Percentiles rank a stretch among this genome's conserved stretches.
Evolutionary conservation across 2,888 invertebrate species (phyloP).

Genomic region (Meteorus cinctellus): DNA sequence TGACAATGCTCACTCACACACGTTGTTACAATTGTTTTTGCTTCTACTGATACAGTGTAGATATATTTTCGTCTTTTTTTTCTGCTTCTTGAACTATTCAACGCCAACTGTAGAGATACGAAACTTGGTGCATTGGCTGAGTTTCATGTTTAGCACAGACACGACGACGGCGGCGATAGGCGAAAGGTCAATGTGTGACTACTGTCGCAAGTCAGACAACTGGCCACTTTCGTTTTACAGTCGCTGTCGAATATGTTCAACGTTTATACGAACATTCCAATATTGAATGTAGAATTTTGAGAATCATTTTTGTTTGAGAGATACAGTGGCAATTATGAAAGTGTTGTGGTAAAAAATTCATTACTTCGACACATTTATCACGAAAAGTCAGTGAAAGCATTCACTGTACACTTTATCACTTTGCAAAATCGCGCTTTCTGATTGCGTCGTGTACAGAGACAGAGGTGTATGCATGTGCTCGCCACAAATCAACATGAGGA

Average conservation of each 20-base stretch:
- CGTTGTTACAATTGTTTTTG: constrained; percentile 24
- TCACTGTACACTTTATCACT: neutral
- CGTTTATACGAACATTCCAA: neutral
- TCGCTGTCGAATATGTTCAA: neutral
- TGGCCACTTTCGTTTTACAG: constrained; percentile 18
- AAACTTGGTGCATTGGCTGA: neutral
- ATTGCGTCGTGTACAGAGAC: neutral
- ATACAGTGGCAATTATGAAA: neutral
- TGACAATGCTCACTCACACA: constrained; percentile 21
- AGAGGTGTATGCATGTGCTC: neutral
- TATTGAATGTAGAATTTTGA: neutral
- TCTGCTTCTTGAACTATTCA: neutral
- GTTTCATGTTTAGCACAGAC: neutral
- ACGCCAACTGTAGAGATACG: neutral
- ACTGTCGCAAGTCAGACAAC: neutral
- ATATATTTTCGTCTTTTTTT: neutral
- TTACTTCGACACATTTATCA: neutral
- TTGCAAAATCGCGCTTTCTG: constrained; percentile 4
- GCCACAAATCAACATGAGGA: constrained; percentile 7
- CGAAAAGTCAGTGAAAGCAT: neutral
- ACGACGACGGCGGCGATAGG: constrained; percentile 12
- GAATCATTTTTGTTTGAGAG: neutral
- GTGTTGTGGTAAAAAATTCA: neutral
- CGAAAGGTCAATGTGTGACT: constrained; percentile 24
- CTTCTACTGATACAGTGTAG: neutral